Conservation (phyloP, 1,140 invertebrate species). For the Drosophila jambulina region DNA sequence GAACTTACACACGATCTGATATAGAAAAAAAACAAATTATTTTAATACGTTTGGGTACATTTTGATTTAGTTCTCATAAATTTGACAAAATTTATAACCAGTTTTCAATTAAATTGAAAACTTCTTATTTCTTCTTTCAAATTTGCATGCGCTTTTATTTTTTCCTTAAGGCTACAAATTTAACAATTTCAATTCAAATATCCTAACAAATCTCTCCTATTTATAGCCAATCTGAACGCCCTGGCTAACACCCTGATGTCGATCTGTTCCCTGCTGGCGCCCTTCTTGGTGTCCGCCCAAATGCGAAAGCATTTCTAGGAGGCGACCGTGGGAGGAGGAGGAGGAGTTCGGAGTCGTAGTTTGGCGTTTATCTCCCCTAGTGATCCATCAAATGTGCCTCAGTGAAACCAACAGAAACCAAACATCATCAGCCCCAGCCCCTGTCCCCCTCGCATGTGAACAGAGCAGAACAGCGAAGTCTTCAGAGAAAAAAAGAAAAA, state of each 20-base stretch:
- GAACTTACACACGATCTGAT: too few species aligned
- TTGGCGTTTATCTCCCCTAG: conserved; percentile 65
- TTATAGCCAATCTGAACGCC: conserved; percentile 55
- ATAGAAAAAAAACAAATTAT: too few species aligned
- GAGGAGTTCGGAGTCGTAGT: conserved; percentile 28
- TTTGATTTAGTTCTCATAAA: too few species aligned
- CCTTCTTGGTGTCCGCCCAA: conserved; percentile 61
- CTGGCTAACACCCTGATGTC: conserved; percentile 58
- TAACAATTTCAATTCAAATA: too few species aligned
- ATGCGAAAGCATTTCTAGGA: conserved; percentile 72
- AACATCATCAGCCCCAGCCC: conserved; percentile 25
- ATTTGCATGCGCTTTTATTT: neutral
- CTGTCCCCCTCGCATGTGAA: conserved; percentile 11
- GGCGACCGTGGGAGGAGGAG: conserved; percentile 20
- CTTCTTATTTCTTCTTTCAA: neutral
- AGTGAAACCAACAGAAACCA: conserved; percentile 59
- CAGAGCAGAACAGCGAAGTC: neutral
- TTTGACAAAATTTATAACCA: too few species aligned
- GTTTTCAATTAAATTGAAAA: too few species aligned
- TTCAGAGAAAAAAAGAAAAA: conserved; percentile 7
- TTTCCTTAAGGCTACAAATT: neutral
- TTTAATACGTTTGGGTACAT: too few species aligned
- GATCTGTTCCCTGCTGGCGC: conserved; percentile 56
- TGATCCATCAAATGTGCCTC: conserved; percentile 80
- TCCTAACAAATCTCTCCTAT: neutral